Evolutionary conservation across 2,113 vertebrate genomes (phyloP), one percentile per base, ranked within the genome.

Genomic region (Poeciliopsis retropinna): DNA sequence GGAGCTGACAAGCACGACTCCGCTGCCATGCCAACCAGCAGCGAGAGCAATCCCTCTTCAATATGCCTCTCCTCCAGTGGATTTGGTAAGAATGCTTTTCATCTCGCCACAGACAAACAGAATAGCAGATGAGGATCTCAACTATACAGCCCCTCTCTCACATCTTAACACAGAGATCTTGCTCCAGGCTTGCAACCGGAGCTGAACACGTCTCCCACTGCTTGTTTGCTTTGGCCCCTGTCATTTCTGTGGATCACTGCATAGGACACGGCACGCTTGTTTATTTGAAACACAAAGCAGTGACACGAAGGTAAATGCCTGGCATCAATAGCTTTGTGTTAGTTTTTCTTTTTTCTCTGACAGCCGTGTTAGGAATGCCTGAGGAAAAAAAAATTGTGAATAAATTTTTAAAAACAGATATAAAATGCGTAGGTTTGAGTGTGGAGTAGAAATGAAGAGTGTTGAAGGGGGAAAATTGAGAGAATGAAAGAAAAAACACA

Each of bases 41-140:
- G 78, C 41, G 30, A 82, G 77, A 84, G 81, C 83, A 67, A 87
- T 80, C 82, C 81, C 77, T 75, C 86, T 77, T 63, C 85, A 82
- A 82, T 76, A 79, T 74, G 82, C 80, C 85, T 88, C 87, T 87
- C 71, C 88, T 90, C 82, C 72, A 61, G 82, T 83, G 88, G 90
- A 89, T 91, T 88, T 87, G 85, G 80, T 78, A 72, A 90, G 86
- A 91, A 89, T 82, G 85, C 81, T 84, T 89, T 88, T 89, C 90
- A 86, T 88, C 76, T 60, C 19, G 47, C 64, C 67, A 74, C 86
- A 86, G 87, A 90, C 87, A 91, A 92, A 90, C 88, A 89, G 89
- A 92, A 88, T 91, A 86, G 82, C 79, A 87, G 81, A 92, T 92
- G 89, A 90, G 88, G 76, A 82, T 86, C 80, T 85, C 70, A 7